Evolutionary conservation across 2,113 vertebrate genomes (phyloP).

Genomic region (Malurus cyaneus): DNA sequence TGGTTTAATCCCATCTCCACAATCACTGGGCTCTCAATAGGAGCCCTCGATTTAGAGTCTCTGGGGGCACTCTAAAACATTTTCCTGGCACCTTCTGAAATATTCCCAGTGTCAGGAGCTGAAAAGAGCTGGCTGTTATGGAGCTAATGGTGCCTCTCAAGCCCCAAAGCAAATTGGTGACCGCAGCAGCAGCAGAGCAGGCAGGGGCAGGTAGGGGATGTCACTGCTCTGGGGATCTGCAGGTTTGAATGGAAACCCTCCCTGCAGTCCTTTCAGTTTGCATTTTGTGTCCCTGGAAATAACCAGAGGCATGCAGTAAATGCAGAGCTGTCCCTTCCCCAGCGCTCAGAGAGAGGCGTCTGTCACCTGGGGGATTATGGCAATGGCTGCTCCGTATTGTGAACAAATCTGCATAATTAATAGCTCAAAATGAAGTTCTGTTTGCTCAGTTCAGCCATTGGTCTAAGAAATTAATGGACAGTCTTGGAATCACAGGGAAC

Average conservation of each 20-base stretch:
- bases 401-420: not conserved
- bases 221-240: not conserved
- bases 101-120: slow-evolving; percentile 23
- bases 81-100: slow-evolving; percentile 44
- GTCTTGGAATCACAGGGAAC: not conserved
- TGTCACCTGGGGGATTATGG: not conserved
- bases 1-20: slow-evolving; percentile 1
- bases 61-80: not conserved
- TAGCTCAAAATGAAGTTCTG: not conserved
- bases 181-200: not conserved
- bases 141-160: slow-evolving; percentile 2
- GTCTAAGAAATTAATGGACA: not conserved
- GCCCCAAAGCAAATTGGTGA: not conserved
- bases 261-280: not conserved
- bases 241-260: not conserved
- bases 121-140: not conserved
- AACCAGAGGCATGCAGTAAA: not conserved
- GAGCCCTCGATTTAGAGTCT: slow-evolving; percentile 14
- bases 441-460: not conserved
- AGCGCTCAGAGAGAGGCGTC: accelerated
- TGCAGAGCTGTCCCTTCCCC: not conserved
- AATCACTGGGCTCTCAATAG: slow-evolving; percentile 4
- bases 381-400: not conserved
- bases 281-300: not conserved
- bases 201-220: not conserved